A percentile compares a stretch with the other conserved stretches of the same genome.
These are phyloP conservation scores for Indri indri DNA, from an alignment of 2,113 vertebrate species.

Conservation along the genomic window DNA sequence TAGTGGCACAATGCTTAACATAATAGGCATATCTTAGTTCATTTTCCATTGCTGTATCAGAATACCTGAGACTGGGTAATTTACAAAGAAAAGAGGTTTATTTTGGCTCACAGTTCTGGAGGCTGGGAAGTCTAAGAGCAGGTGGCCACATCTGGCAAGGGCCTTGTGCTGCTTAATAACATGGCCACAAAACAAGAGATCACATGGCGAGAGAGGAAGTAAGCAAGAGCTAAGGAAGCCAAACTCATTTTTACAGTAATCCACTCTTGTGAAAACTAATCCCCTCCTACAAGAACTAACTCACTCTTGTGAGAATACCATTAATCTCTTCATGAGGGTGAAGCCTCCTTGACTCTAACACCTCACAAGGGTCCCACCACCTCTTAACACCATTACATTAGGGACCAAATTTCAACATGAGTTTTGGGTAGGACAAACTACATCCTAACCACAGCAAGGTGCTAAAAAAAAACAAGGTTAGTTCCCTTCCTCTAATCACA, in stretches of 20 bases:
- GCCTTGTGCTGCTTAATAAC: not conserved
- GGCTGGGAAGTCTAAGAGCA: not conserved
- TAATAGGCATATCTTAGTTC: not conserved
- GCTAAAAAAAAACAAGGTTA: not conserved
- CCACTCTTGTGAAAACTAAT: not conserved
- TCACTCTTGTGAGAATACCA: not conserved
- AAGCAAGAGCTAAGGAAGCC: not conserved
- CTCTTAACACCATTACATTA: not conserved
- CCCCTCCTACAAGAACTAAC: not conserved
- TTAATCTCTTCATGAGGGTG: not conserved
- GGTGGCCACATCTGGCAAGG: not conserved
- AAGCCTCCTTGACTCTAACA: not conserved
- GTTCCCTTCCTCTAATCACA: not conserved
- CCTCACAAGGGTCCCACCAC: not conserved
- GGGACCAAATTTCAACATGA: not conserved
- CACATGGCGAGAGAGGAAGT: not conserved
- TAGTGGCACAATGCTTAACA: not conserved
- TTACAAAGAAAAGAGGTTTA: not conserved
- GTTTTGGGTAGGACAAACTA: not conserved
- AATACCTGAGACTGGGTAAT: not conserved
- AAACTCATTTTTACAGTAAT: not conserved
- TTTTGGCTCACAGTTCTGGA: not conserved
- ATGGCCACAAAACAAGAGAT: not conserved
- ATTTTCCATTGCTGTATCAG: not conserved
- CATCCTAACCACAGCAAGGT: not conserved